Evolutionary conservation across 2,888 invertebrate genomes (phyloP).

Genomic region (Heteromurus nitidus): DNA sequence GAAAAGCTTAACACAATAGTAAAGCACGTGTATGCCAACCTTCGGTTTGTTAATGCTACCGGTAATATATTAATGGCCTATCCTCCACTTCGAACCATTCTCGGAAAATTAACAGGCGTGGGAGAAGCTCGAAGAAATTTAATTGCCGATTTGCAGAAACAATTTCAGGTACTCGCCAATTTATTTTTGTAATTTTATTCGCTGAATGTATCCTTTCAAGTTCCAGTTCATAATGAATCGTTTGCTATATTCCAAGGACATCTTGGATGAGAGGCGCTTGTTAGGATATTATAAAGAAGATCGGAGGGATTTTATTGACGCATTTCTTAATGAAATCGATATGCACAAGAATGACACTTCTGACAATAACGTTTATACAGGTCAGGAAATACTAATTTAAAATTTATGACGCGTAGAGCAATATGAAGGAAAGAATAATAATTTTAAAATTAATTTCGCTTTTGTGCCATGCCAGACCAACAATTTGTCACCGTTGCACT

Average conservation of each 20-base stretch:
- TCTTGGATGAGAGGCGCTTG: slow-evolving; percentile 58
- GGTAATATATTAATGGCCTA: slow-evolving; percentile 66
- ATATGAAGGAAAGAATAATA: too few relatives aligned
- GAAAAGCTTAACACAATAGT: slow-evolving; percentile 61
- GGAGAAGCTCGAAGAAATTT: slow-evolving; percentile 37
- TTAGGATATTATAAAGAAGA: slow-evolving; percentile 64
- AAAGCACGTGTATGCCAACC: slow-evolving; percentile 59
- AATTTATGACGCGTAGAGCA: neutral
- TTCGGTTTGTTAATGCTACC: slow-evolving; percentile 52
- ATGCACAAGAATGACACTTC: slow-evolving; percentile 44
- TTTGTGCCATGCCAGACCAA: slow-evolving; percentile 63
- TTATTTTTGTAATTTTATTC: slow-evolving; percentile 3
- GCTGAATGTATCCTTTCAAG: too few relatives aligned
- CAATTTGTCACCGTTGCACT: slow-evolving; percentile 64
- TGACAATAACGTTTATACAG: slow-evolving; percentile 54
- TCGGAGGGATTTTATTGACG: slow-evolving; percentile 70
- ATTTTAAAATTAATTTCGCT: neutral
- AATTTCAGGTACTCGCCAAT: slow-evolving; percentile 39
- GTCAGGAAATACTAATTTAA: slow-evolving; percentile 25
- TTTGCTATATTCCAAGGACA: too few relatives aligned
- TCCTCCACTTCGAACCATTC: slow-evolving; percentile 58
- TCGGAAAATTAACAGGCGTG: slow-evolving; percentile 51
- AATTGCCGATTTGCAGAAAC: slow-evolving; percentile 49
- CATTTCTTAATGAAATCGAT: slow-evolving; percentile 70
- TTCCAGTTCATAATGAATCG: too few relatives aligned